Percentiles rank a stretch among this genome's conserved stretches.
These are phyloP conservation scores for Coregonus sp. DNA, from an alignment of 2,797 vertebrate species.

Conservation along the genomic window DNA sequence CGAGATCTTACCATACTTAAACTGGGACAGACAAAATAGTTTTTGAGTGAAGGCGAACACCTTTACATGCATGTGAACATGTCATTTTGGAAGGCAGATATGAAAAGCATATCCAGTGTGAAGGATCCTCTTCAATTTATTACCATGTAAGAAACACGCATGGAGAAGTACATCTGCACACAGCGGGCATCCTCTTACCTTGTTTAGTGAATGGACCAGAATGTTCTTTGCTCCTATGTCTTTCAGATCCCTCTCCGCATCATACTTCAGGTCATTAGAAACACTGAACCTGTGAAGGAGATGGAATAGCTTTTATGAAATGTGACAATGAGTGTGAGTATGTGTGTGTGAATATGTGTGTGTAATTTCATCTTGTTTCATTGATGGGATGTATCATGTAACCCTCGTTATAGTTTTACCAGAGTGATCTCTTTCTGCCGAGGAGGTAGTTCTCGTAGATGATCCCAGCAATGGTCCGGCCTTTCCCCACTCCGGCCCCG, in stretches of 20 bases:
- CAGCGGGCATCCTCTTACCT: slow-evolving; percentile 75
- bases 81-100: not conserved
- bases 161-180: not conserved
- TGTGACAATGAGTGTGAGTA: too few relatives aligned
- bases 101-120: not conserved
- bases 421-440: slow-evolving; percentile 96
- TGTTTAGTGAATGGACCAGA: slow-evolving; percentile 94
- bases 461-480: slow-evolving; percentile 94
- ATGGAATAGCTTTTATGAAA: not conserved
- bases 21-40: slow-evolving; percentile 69
- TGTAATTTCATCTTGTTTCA: too few relatives aligned
- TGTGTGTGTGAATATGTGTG: too few relatives aligned
- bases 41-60: not conserved
- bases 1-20: slow-evolving; percentile 99
- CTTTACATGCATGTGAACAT: not conserved
- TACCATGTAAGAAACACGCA: not conserved
- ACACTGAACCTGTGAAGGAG: slow-evolving; percentile 89
- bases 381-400: not conserved
- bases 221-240: slow-evolving; percentile 99
- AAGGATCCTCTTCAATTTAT: not conserved
- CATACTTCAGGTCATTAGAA: slow-evolving; percentile 97
- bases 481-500: slow-evolving; percentile 97
- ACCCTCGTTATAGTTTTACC: slow-evolving; percentile 76
- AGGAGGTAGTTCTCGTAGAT: slow-evolving; percentile 98
- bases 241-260: slow-evolving; percentile 94